These are phyloP conservation scores for Micromussa lordhowensis DNA, from an alignment of 92 coral and sea anemone genomes.

Conservation along the genomic window DNA sequence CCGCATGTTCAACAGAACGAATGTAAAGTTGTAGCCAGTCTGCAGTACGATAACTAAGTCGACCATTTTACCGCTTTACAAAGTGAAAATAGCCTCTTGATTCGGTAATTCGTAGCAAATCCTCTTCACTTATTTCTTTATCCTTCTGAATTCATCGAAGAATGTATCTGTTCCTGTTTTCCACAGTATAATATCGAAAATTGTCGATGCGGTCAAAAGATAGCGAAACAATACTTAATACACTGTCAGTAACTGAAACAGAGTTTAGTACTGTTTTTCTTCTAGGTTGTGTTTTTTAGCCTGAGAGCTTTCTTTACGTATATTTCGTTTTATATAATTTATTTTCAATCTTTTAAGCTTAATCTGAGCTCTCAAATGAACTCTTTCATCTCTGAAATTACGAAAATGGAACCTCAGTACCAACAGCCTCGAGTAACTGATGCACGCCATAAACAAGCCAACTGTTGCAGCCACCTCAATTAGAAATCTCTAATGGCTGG, in stretches of 20 bases:
- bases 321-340: background rate
- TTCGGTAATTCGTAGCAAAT: constrained; percentile 13
- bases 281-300: background rate
- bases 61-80: background rate
- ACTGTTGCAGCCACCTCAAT: background rate
- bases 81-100: constrained; percentile 53
- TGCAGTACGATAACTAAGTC: background rate
- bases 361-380: background rate
- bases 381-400: background rate
- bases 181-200: background rate
- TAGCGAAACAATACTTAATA: background rate
- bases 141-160: constrained; percentile 2
- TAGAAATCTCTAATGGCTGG: background rate
- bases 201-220: background rate
- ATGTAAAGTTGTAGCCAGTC: too few species aligned
- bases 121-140: background rate
- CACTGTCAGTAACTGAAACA: background rate
- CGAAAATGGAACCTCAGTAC: constrained; percentile 7
- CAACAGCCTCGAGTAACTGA: background rate
- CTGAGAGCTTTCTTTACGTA: background rate
- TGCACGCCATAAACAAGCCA: background rate
- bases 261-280: background rate
- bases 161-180: background rate
- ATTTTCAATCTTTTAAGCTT: background rate
- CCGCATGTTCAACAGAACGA: background rate